Evolutionary conservation across 2,888 invertebrate genomes (phyloP).

Genomic region (Agrochola circellaris): DNA sequence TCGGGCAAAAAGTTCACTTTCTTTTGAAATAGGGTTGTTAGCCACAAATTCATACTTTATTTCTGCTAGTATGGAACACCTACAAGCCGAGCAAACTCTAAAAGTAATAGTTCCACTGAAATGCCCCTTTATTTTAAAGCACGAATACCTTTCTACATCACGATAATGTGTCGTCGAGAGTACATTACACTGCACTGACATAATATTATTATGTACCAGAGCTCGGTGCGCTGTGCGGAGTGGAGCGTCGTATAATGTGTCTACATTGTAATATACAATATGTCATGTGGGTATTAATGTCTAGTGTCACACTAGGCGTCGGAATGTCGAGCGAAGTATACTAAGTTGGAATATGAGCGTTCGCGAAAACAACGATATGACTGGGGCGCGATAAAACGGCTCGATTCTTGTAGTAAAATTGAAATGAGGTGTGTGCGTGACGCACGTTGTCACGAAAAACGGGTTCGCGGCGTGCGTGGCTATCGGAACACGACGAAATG

Average conservation of each 20-base stretch:
- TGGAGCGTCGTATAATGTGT: constrained; percentile 71
- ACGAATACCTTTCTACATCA: constrained; percentile 69
- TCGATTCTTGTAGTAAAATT: constrained; percentile 77
- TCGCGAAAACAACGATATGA: constrained; percentile 72
- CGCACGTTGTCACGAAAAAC: constrained; percentile 79
- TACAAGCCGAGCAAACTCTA: constrained; percentile 48
- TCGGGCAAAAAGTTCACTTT: constrained; percentile 58
- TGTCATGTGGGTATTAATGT: constrained; percentile 73
- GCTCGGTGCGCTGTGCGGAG: constrained; percentile 64
- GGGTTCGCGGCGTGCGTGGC: constrained; percentile 72
- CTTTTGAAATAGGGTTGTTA: constrained; percentile 49
- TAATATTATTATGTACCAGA: constrained; percentile 71
- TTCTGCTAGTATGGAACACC: constrained; percentile 40
- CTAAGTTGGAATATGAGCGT: constrained; percentile 65
- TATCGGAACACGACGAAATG: constrained; percentile 73
- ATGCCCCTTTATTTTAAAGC: constrained; percentile 67
- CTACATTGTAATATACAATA: constrained; percentile 72
- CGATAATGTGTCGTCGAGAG: constrained; percentile 72
- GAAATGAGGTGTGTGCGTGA: constrained; percentile 80
- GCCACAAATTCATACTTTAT: constrained; percentile 57
- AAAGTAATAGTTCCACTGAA: constrained; percentile 67
- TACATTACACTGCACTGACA: constrained; percentile 73
- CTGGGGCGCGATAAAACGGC: constrained; percentile 70
- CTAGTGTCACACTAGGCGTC: constrained; percentile 70
- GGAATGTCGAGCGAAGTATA: constrained; percentile 66